Base-by-base conservation (phyloP, 2,888 invertebrate genomes). In the Acleris cristana region DNA sequence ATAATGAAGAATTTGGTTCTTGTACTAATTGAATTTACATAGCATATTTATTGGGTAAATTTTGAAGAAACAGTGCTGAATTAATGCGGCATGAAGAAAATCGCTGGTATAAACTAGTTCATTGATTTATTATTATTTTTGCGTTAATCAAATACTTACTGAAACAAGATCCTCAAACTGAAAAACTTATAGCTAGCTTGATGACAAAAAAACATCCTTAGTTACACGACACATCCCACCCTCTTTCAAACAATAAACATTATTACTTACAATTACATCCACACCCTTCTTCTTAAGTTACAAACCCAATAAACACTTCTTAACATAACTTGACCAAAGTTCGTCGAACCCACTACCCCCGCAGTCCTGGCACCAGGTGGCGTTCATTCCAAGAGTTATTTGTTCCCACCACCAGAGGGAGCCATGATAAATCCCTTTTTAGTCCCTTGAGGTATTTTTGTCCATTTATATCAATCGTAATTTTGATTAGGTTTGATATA, bases 241-340 rank as follows among this genome's bases (percentile, higher is more conserved):
- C 52, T 45, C 45, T 59, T 19, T 65, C 10, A 34, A 18, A 65
- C 30, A 60, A 48, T 55, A 54, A 21, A 21, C 65, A 48, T 48
- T 45, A 34, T 40, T 8, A 51, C 51, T 51, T 49, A 53, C 19
- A 54, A 49, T 30, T 54, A 40, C 30, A 45, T 45, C 23, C 34
- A 51, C 60, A 61, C 65, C 65, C 60, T 65, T 65, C 55, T 23
- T 52, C 65, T 65, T 56, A 19, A 56, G 65, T 65, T 65, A 65
- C 65, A 56, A 55, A 19, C 7, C 56, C 60, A 51, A 61, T 65
- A 65, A 56, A 55, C 61, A 44, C 51, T 51, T 21, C 60, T 65
- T 58, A 60, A 61, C 59, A 60, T 65, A 60, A 61, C 65, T 65
- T 16, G 21, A 26, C 40, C 49, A 18, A 21, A 56, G 65, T 56